Evolutionary conservation across 2,797 vertebrate genomes (phyloP).

Genomic region (Fringilla coelebs): DNA sequence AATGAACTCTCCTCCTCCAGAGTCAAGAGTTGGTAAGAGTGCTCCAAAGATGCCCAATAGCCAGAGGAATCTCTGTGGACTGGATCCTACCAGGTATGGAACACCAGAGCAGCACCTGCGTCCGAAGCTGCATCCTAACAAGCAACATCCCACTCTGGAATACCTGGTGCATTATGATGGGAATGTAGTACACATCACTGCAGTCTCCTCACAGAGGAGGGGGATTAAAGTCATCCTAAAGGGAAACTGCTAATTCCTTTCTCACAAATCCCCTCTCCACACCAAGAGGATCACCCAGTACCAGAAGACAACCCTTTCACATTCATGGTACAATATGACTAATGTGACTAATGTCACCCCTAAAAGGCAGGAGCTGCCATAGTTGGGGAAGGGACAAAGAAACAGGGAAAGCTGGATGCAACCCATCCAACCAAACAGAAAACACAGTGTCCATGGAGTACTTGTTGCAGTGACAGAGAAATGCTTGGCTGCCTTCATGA

Average conservation of each 20-base stretch:
- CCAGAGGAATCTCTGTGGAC: neutral
- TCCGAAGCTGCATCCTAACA: neutral
- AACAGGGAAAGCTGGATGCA: neutral
- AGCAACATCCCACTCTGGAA: neutral
- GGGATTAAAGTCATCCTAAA: neutral
- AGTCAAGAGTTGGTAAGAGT: neutral
- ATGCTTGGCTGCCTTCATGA: fast-evolving
- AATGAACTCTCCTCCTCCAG: neutral
- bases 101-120: neutral
- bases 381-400: neutral
- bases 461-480: neutral
- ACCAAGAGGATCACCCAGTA: neutral
- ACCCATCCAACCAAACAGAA: neutral
- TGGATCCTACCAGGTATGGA: neutral
- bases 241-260: neutral
- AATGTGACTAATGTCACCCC: neutral
- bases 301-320: neutral
- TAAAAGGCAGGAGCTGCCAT: neutral
- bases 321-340: neutral
- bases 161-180: neutral
- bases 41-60: neutral
- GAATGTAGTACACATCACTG: neutral
- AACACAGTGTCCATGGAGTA: fast-evolving
- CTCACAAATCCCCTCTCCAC: neutral
- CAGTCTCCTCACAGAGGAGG: neutral